Evolutionary conservation across 2,113 vertebrate species (phyloP).

Genomic region (Cinclus mexicanus): DNA sequence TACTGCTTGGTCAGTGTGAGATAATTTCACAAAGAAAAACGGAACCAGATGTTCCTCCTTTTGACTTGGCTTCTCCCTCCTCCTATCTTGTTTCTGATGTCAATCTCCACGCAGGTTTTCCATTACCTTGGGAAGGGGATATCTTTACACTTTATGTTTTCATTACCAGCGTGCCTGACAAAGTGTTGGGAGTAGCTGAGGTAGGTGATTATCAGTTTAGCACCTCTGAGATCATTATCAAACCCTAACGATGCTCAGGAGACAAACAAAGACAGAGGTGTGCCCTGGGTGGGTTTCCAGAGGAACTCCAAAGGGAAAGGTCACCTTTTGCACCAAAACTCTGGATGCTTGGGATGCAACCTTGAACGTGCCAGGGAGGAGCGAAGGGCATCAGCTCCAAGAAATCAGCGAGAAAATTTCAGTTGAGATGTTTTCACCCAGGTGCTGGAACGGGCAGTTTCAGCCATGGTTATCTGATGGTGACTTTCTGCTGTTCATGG

Average conservation of each 20-base stretch:
- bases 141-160: slow-evolving; percentile 41
- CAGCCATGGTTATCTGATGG: not conserved
- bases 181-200: slow-evolving; percentile 24
- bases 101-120: slow-evolving; percentile 60
- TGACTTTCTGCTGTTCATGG: not conserved
- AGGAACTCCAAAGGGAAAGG: not conserved
- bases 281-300: not conserved
- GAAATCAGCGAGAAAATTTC: not conserved
- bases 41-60: slow-evolving; percentile 78
- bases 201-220: slow-evolving; percentile 64
- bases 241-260: not conserved
- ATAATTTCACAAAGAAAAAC: slow-evolving; percentile 78
- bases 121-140: slow-evolving; percentile 60
- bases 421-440: not conserved
- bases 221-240: slow-evolving; percentile 41
- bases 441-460: accelerated
- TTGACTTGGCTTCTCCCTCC: slow-evolving; percentile 57
- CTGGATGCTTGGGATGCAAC: not conserved
- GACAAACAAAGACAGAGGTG: not conserved
- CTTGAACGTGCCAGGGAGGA: not conserved
- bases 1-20: slow-evolving; percentile 80
- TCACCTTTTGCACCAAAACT: not conserved
- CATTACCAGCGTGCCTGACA: slow-evolving; percentile 40
- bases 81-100: slow-evolving; percentile 56
- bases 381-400: not conserved